Evolutionary conservation across 1,140 invertebrate genomes (phyloP), one percentile per base, ranked within the genome.

Genomic region (Papilio aristodemus): DNA sequence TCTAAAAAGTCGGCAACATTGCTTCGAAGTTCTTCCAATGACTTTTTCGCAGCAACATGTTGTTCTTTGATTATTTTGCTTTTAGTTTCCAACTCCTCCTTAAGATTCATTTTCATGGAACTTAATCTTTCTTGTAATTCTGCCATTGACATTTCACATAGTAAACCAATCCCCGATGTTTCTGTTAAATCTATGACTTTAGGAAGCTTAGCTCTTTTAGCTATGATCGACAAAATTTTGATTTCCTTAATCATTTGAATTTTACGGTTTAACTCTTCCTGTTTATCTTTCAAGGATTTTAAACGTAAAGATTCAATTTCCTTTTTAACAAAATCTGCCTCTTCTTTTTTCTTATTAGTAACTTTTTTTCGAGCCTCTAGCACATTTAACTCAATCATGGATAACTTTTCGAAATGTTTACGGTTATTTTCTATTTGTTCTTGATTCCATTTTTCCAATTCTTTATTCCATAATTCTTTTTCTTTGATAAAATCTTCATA

Each of bases 131-230:
- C 92, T 73, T 93, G 90, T 46, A 94, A 75, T 79, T 94, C 93
- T 14, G 88, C 92, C 43, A 93, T 89, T 4, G 93, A 93, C 93
- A 94, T 94, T 87, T 94, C 93, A 80, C 93, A 93, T 58, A 94
- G 73, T 19, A 93, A 85, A 10, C 93, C 93, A 11, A 93, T 67
- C 38, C 92, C 92, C 14, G 90, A 81, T 46, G 89, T 88, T 83
- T 93, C 92, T 8, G 92, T 93, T 11, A 92, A 86, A 80, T 94
- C 93, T 70, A 93, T 92, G 58, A 92, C 87, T 85, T 92, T 92
- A 10, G 86, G 83, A 32, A 84, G 68, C 78, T 75, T 89, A 14
- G 86, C 78, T 70, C 83, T 86, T 67, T 82, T 90, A 14, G 89
- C 85, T 32, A 92, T 85, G 66, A 85, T 80, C 58, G 92, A 77